A percentile compares a stretch with the other conserved stretches of the same genome.
Evolutionary conservation across 30 jellyfish, hydroid and myxozoan species (phyloP).

Genomic region (Nemopilema nomurai): DNA sequence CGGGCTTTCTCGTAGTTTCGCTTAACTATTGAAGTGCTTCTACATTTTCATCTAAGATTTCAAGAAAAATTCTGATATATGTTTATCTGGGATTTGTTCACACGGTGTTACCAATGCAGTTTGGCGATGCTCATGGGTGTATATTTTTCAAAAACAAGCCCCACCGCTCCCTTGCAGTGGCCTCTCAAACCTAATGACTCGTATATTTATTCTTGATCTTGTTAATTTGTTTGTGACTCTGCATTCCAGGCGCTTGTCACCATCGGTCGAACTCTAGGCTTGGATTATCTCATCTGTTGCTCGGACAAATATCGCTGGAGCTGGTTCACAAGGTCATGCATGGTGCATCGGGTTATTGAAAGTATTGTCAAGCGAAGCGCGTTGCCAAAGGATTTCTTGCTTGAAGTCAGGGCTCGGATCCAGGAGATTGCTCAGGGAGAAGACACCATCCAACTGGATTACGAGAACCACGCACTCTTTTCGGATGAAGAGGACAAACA

Average conservation of each 20-base stretch:
- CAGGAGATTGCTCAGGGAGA: slow-evolving; percentile 70
- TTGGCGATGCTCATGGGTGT: too few species aligned
- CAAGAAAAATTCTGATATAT: too few species aligned
- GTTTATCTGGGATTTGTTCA: too few species aligned
- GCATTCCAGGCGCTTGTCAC: slow-evolving; percentile 80
- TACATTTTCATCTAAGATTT: too few species aligned
- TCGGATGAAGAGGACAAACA: slow-evolving; percentile 85
- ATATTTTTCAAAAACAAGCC: too few species aligned
- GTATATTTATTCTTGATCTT: too few species aligned
- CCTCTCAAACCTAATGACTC: too few species aligned
- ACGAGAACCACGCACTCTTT: slow-evolving; percentile 68
- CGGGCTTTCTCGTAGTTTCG: too few species aligned
- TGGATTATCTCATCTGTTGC: slow-evolving; percentile 77
- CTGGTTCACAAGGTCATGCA: slow-evolving; percentile 82
- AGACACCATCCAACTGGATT: slow-evolving; percentile 43
- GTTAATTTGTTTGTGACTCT: too few species aligned
- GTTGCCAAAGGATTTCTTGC: slow-evolving; percentile 72
- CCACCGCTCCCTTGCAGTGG: too few species aligned
- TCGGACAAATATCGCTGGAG: slow-evolving; percentile 87
- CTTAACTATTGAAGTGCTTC: too few species aligned
- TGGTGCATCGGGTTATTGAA: slow-evolving; percentile 76
- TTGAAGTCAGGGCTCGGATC: slow-evolving; percentile 76
- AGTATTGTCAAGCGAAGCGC: slow-evolving; percentile 71
- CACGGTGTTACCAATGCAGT: too few species aligned
- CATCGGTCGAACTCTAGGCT: slow-evolving; percentile 81